These are phyloP conservation scores for Zosterops lateralis DNA, from an alignment of 2,113 vertebrate genomes.

Conservation along the genomic window DNA sequence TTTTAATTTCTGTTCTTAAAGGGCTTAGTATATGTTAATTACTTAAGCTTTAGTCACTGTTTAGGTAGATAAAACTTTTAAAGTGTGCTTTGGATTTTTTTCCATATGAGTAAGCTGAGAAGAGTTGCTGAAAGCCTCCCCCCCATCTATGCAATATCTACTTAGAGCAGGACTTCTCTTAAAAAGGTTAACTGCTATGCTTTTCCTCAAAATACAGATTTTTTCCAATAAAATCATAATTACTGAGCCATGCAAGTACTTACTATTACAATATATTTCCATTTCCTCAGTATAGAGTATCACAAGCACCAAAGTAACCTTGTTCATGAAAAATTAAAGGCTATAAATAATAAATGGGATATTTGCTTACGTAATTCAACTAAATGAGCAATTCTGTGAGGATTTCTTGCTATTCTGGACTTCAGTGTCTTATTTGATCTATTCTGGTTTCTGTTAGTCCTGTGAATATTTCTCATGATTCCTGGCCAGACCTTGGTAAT, in stretches of 20 bases:
- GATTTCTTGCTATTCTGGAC: constrained; percentile 22
- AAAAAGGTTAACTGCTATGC: not conserved
- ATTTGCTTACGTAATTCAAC: not conserved
- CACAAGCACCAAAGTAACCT: not conserved
- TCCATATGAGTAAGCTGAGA: not conserved
- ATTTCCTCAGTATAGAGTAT: not conserved
- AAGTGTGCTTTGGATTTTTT: not conserved
- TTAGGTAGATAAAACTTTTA: not conserved
- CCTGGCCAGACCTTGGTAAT: not conserved
- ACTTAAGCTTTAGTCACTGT: not conserved
- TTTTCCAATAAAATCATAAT: not conserved
- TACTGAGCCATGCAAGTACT: not conserved
- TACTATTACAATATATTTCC: constrained; percentile 9
- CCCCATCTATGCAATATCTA: not conserved
- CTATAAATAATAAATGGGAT: constrained; percentile 9
- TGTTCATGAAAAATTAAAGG: constrained; percentile 32
- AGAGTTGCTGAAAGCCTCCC: not conserved
- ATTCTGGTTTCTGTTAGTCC: not conserved
- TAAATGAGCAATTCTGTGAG: not conserved
- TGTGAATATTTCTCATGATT: not conserved
- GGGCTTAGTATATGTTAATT: not conserved
- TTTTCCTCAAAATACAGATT: not conserved
- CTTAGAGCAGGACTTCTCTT: not conserved
- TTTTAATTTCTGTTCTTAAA: constrained; percentile 11
- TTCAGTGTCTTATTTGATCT: constrained; percentile 21